phyloP scores from a whole-genome alignment of 2,113 vertebrate species.

The Cynopterus brachyotis region DNA sequence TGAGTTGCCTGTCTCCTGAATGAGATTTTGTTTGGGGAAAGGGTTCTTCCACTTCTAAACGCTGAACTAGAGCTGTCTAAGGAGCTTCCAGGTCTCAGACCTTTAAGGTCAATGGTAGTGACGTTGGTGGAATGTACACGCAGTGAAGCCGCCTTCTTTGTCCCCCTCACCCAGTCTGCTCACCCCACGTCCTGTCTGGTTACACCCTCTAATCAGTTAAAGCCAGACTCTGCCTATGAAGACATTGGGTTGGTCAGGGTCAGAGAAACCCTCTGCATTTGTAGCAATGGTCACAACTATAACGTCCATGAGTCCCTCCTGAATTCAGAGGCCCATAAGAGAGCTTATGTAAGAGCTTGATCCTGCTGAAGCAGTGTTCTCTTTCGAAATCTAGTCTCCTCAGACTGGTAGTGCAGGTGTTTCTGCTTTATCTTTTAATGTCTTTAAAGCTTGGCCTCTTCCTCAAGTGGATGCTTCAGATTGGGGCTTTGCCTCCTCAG shows the following conservation, averaged over 20 bases:
- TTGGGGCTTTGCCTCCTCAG: rapidly evolving
- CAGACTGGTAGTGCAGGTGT: background rate
- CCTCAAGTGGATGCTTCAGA: rapidly evolving
- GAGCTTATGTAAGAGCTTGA: background rate
- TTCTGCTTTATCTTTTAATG: background rate
- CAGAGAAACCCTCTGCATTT: background rate
- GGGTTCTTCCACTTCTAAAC: background rate
- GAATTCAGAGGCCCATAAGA: rapidly evolving
- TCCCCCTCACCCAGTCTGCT: rapidly evolving
- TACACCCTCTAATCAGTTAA: background rate
- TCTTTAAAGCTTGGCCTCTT: background rate
- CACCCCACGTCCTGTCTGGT: rapidly evolving
- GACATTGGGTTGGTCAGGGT: background rate
- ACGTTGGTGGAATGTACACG: rapidly evolving
- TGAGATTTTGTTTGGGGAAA: background rate
- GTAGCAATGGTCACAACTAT: rapidly evolving
- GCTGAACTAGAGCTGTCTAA: background rate
- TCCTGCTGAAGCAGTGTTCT: background rate
- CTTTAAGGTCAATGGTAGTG: rapidly evolving
- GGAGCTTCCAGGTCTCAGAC: background rate
- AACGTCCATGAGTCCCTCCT: background rate
- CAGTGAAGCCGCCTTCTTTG: too few species aligned
- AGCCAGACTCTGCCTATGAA: background rate
- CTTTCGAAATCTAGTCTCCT: background rate
- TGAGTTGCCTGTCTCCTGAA: background rate